A percentile compares a stretch with the other conserved stretches of the same genome.
Conservation (phyloP, 2,888 invertebrate species). For the Isoperla grammatica region DNA sequence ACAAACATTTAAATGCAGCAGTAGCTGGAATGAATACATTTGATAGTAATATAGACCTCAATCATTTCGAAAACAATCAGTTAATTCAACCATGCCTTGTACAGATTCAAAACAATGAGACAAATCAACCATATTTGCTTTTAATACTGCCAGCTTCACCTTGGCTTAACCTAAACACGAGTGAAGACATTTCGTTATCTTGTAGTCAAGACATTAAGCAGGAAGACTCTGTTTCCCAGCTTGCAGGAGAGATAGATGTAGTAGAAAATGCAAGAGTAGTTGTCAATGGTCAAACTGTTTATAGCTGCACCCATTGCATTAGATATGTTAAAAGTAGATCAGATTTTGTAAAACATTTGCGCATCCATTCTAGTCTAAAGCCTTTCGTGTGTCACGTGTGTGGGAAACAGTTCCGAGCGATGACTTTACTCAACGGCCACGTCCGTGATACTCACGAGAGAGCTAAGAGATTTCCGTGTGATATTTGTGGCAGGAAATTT, state of each 20-base stretch:
- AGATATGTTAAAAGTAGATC: constrained; percentile 21
- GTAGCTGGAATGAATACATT: no score
- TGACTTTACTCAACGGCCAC: constrained; percentile 41
- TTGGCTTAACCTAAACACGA: no score
- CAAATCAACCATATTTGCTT: no score
- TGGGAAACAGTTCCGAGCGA: constrained; percentile 53
- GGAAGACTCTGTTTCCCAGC: neutral
- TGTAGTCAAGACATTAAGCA: neutral
- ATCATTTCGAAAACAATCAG: no score
- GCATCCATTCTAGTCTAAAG: constrained; percentile 51
- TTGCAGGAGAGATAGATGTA: neutral
- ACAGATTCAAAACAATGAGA: no score
- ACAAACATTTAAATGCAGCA: no score
- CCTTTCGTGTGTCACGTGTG: constrained; percentile 61
- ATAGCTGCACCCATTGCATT: constrained; percentile 46
- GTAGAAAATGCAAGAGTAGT: neutral
- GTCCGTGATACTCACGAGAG: constrained; percentile 55
- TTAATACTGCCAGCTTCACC: no score
- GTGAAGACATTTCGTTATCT: no score
- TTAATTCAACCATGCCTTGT: no score
- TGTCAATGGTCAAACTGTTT: constrained; percentile 26
- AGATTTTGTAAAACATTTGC: constrained; percentile 41
- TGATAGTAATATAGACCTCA: no score
- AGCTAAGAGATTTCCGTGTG: constrained; percentile 54
- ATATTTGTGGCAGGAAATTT: constrained; percentile 52